A percentile compares a stretch with the other conserved stretches of the same genome.
Conservation (phyloP, 1,140 invertebrate genomes). For the Rhagoletis zephyria region DNA sequence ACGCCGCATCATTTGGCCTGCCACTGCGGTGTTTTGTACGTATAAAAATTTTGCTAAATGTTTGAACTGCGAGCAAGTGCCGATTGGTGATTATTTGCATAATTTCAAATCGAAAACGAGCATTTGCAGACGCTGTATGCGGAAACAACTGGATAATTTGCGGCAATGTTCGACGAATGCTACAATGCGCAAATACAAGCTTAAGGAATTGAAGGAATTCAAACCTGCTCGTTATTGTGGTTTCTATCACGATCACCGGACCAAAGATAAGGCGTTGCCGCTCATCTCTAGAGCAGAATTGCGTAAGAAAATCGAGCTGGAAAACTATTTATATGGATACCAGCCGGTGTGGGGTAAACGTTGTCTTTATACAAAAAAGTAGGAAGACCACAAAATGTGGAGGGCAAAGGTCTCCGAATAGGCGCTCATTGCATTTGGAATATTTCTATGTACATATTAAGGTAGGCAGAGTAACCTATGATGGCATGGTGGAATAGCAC, state of each 20-base stretch:
- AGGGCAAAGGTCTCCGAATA: neutral
- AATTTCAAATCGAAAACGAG: neutral
- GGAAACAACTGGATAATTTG: neutral
- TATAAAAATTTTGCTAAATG: neutral
- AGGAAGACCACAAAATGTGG: neutral
- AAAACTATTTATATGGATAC: slow-evolving; percentile 41
- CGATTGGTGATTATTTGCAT: neutral
- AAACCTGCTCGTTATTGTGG: neutral
- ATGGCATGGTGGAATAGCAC: no score
- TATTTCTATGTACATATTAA: neutral
- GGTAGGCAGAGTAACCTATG: neutral
- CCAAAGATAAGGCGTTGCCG: neutral
- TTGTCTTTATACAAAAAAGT: neutral
- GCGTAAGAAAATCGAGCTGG: neutral
- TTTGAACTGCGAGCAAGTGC: neutral
- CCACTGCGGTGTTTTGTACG: neutral
- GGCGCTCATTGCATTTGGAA: neutral
- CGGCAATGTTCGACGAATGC: neutral
- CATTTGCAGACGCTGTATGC: neutral
- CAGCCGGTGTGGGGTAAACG: neutral
- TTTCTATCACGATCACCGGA: neutral
- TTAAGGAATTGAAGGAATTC: neutral
- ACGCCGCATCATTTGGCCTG: neutral
- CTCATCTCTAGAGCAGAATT: neutral
- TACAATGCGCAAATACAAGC: neutral